Conservation (phyloP, 2,797 vertebrate species). For the Lemur catta region DNA sequence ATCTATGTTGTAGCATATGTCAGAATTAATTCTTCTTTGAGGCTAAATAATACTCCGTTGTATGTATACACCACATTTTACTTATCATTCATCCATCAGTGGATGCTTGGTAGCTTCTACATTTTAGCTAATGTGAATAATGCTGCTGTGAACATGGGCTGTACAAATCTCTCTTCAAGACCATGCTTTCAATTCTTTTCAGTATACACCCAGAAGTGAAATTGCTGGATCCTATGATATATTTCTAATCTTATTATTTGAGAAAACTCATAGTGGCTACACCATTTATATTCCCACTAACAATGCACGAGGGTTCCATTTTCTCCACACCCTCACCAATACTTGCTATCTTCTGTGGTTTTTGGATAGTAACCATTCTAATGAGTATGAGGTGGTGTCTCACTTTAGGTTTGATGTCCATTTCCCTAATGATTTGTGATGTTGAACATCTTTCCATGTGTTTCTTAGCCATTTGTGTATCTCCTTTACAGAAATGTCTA, state of each 20-base stretch:
- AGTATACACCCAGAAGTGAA: neutral
- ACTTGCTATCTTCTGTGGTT: neutral
- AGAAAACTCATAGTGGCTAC: neutral
- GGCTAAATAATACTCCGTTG: neutral
- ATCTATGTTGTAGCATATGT: neutral
- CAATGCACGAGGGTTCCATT: neutral
- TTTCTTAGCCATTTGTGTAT: neutral
- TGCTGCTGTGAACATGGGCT: neutral
- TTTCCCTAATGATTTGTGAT: neutral
- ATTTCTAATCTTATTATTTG: neutral
- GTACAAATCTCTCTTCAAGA: neutral
- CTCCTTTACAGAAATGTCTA: neutral
- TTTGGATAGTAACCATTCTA: neutral
- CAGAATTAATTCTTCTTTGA: neutral
- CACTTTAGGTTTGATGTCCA: neutral
- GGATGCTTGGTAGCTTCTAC: neutral
- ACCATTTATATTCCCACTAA: neutral
- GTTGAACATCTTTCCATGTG: neutral
- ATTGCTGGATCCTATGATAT: neutral
- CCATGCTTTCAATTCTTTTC: neutral
- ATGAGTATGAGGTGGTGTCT: too few species aligned
- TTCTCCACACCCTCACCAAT: neutral
- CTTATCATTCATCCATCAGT: neutral
- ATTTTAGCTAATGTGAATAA: neutral
- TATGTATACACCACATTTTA: too few species aligned